Percentiles rank a stretch among this genome's conserved stretches.
phyloP scores from a whole-genome alignment of 1,140 invertebrate species.

The Drosophila orena region DNA sequence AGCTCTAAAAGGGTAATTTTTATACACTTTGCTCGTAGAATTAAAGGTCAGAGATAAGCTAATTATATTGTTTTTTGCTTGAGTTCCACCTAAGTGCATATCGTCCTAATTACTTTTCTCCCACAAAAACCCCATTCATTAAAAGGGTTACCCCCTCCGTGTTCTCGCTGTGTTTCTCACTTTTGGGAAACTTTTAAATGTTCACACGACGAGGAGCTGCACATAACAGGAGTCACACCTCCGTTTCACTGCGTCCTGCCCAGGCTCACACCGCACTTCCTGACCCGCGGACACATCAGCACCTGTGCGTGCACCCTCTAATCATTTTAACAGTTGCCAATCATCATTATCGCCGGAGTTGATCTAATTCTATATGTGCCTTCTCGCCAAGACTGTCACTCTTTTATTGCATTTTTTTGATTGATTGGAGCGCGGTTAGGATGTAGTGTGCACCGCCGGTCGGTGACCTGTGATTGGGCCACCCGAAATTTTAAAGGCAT shows the following conservation, averaged over 20 bases:
- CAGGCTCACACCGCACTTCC: not conserved
- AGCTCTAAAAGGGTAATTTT: too few species aligned
- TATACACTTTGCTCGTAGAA: too few species aligned
- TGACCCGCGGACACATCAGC: slow-evolving; percentile 7
- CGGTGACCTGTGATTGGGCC: not conserved
- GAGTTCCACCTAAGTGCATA: too few species aligned
- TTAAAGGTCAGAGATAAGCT: too few species aligned
- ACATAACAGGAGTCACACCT: not conserved
- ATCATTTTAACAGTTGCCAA: slow-evolving; percentile 75
- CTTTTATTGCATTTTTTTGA: not conserved
- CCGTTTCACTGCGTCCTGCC: not conserved
- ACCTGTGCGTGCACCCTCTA: slow-evolving; percentile 52
- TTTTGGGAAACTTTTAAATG: slow-evolving; percentile 45
- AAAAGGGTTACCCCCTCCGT: not conserved
- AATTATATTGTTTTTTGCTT: too few species aligned
- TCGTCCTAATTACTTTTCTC: not conserved
- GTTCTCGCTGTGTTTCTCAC: not conserved
- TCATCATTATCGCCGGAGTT: slow-evolving; percentile 59
- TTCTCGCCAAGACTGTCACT: not conserved
- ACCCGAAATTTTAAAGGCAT: slow-evolving; percentile 53
- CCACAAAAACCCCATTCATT: slow-evolving; percentile 1
- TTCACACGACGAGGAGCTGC: slow-evolving; percentile 9
- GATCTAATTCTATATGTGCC: not conserved
- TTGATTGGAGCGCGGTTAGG: slow-evolving; percentile 11
- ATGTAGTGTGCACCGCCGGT: slow-evolving; percentile 16